phyloP scores from a whole-genome alignment of 2,888 invertebrate species.

The Notodonta dromedarius region DNA sequence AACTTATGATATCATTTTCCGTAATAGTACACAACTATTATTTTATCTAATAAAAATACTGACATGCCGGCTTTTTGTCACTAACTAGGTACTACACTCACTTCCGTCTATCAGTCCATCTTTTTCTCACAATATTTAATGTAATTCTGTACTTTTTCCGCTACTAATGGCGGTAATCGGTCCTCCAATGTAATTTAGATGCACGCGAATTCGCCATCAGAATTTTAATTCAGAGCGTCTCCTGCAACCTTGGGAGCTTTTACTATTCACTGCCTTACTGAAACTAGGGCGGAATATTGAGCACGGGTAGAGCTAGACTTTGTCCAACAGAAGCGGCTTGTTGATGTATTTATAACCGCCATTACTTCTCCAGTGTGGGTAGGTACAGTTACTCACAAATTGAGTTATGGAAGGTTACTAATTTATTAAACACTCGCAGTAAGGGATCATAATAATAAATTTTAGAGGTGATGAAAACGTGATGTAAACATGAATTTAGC shows the following conservation, averaged over 20 bases:
- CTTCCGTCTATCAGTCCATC: background rate
- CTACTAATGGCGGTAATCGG: background rate
- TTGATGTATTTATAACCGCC: constrained; percentile 27
- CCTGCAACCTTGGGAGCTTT: background rate
- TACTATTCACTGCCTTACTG: background rate
- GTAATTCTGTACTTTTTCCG: background rate
- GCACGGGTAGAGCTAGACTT: constrained; percentile 17
- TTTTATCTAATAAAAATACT: too few species aligned
- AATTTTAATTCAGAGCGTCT: constrained; percentile 1
- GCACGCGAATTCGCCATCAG: background rate
- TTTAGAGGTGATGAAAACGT: too few species aligned
- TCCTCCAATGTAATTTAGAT: background rate
- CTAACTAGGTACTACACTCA: background rate
- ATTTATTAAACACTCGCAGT: too few species aligned
- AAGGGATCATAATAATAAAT: too few species aligned
- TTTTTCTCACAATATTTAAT: background rate
- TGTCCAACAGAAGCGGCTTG: constrained; percentile 10
- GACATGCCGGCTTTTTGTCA: too few species aligned
- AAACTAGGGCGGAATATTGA: constrained; percentile 1
- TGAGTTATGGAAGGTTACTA: background rate
- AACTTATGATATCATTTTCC: too few species aligned
- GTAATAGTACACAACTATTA: too few species aligned
- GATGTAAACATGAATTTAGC: too few species aligned
- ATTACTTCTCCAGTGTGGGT: constrained; percentile 13
- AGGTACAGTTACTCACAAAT: background rate